A percentile compares a stretch with the other conserved stretches of the same genome.
These are phyloP conservation scores for Drosophila percnosoma DNA, from an alignment of 2,888 invertebrate species.

Conservation along the genomic window DNA sequence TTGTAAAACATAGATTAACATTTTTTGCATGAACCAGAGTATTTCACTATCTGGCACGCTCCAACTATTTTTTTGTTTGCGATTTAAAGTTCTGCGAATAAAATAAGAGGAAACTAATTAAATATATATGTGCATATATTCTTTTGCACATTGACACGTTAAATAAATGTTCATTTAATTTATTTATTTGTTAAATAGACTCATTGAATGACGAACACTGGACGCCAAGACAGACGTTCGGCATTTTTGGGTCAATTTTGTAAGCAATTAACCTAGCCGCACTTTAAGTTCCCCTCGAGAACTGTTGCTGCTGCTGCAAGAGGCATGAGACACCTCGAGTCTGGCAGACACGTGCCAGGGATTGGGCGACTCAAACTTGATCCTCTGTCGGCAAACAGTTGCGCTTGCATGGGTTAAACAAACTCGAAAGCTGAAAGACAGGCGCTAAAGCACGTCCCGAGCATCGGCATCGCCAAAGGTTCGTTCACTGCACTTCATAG, in stretches of 20 bases:
- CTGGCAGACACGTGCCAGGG: conserved; percentile 62
- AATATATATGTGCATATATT: neutral
- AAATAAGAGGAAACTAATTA: conserved; percentile 9
- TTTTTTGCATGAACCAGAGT: neutral
- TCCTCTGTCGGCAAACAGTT: conserved; percentile 64
- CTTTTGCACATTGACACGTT: conserved; percentile 7
- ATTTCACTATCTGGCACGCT: neutral
- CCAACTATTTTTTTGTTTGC: neutral
- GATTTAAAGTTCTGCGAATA: conserved; percentile 25
- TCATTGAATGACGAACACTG: conserved; percentile 29
- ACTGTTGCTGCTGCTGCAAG: no score
- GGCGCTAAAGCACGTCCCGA: conserved; percentile 73
- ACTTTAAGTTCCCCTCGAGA: conserved; percentile 38
- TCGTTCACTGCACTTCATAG: conserved; percentile 57
- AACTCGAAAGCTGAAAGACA: conserved; percentile 75
- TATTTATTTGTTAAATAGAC: conserved; percentile 63
- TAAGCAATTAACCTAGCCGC: conserved; percentile 60
- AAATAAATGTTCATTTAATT: conserved; percentile 30
- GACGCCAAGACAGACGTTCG: conserved; percentile 5
- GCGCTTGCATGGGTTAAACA: conserved; percentile 70
- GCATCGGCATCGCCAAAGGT: conserved; percentile 47
- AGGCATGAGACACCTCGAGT: conserved; percentile 26
- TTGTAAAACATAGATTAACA: neutral
- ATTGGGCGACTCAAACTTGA: conserved; percentile 62
- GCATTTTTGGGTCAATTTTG: conserved; percentile 65